Conservation (phyloP, 1,140 invertebrate genomes). For the Diabrotica virgifera region DNA sequence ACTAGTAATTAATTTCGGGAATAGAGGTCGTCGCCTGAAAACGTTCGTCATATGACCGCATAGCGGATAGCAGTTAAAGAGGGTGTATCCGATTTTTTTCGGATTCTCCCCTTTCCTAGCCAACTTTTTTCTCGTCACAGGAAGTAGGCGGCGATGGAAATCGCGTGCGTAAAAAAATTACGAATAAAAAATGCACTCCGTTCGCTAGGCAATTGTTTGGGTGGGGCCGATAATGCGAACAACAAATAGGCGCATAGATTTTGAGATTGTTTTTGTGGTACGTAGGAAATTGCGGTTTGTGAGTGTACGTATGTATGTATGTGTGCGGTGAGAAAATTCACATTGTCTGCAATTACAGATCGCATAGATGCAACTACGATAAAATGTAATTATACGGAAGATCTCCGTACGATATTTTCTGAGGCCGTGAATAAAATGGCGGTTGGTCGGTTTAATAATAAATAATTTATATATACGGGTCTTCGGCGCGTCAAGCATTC, state of each 20-base stretch:
- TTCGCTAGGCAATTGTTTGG: slow-evolving; percentile 20
- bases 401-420: slow-evolving; percentile 14
- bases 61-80: slow-evolving; percentile 21
- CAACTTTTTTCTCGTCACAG: slow-evolving; percentile 18
- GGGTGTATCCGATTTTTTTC: slow-evolving; percentile 21
- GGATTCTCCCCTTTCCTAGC: slow-evolving; percentile 13
- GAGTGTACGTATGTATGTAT: slow-evolving; percentile 1
- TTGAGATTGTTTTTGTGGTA: slow-evolving; percentile 19
- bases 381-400: slow-evolving; percentile 20
- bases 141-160: slow-evolving; percentile 25
- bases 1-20: slow-evolving; percentile 15
- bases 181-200: slow-evolving; percentile 24
- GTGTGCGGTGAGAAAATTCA: slow-evolving; percentile 19
- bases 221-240: slow-evolving; percentile 19
- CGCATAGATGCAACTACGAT: slow-evolving; percentile 13
- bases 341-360: slow-evolving; percentile 19
- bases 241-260: slow-evolving; percentile 26
- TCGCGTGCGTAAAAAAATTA: slow-evolving; percentile 29
- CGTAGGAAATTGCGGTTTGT: slow-evolving; percentile 12
- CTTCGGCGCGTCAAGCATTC: no score
- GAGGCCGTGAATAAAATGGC: slow-evolving; percentile 14
- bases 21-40: slow-evolving; percentile 13
- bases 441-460: slow-evolving; percentile 14
- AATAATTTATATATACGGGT: slow-evolving; percentile 15
- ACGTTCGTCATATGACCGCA: slow-evolving; percentile 19